Percentiles rank a stretch among this genome's conserved stretches.
These are phyloP conservation scores for Loxodonta africana DNA, from an alignment of 2,113 vertebrate species.

Conservation along the genomic window DNA sequence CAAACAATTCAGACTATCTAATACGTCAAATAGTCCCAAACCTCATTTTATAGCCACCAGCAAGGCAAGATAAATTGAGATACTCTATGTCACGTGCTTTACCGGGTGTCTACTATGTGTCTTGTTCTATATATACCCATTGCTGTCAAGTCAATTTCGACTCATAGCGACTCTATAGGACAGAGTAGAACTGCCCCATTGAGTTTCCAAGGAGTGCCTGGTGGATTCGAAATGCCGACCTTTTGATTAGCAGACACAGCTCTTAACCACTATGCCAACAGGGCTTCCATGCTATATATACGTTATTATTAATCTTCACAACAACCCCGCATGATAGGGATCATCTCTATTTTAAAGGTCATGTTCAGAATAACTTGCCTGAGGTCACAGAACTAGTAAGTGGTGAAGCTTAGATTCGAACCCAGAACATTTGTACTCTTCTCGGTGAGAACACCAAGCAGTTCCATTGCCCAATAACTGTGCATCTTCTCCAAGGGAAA, in stretches of 20 bases:
- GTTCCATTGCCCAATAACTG: neutral
- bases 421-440: neutral
- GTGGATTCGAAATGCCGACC: no score
- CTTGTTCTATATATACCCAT: neutral
- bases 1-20: slow-evolving; percentile 1
- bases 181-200: no score
- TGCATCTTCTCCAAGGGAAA: neutral
- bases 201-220: no score
- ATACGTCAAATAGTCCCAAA: neutral
- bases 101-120: neutral
- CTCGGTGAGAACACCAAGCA: neutral
- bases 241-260: no score
- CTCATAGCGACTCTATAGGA: no score
- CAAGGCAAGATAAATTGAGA: neutral
- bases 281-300: neutral
- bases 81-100: neutral
- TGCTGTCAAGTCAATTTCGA: no score
- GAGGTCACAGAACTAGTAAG: neutral
- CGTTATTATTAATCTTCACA: neutral
- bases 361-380: neutral
- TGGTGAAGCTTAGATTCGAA: neutral
- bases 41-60: neutral
- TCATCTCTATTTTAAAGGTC: slow-evolving; percentile 29
- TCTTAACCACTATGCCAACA: no score
- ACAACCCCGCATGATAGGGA: neutral